phyloP scores from a whole-genome alignment of 2,888 invertebrate genomes.

The Acronicta leporina region DNA sequence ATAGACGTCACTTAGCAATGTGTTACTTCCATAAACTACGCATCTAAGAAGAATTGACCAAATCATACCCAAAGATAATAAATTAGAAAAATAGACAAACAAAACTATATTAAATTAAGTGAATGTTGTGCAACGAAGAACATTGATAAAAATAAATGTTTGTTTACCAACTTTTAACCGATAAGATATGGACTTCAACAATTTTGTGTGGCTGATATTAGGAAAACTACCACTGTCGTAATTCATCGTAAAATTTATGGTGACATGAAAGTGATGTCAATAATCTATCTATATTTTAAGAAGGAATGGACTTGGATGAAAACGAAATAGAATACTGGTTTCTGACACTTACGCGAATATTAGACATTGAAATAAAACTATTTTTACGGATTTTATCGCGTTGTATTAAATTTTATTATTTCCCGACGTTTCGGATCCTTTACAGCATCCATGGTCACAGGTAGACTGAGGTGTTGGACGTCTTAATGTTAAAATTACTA shows the following conservation, averaged over 20 bases:
- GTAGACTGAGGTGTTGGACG: no score
- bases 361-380: no score
- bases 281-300: not conserved
- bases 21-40: not conserved
- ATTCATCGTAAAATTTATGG: constrained; percentile 10
- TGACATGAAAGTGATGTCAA: constrained; percentile 6
- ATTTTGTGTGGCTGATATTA: constrained; percentile 12
- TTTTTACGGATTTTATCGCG: no score
- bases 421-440: no score
- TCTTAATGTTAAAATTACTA: no score
- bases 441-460: no score
- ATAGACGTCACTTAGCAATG: no score
- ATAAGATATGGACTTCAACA: constrained; percentile 34
- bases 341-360: no score
- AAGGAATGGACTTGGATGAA: not conserved
- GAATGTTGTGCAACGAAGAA: constrained; percentile 36
- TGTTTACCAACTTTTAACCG: constrained; percentile 43
- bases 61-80: constrained; percentile 8
- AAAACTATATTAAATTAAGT: constrained; percentile 29
- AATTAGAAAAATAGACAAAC: constrained; percentile 13
- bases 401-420: no score
- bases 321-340: no score
- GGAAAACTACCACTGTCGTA: constrained; percentile 35
- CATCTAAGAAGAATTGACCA: not conserved
- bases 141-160: constrained; percentile 42